Percentiles rank a stretch among this genome's conserved stretches.
phyloP scores from a whole-genome alignment of 1,140 invertebrate genomes.

The Nasonia vitripennis region DNA sequence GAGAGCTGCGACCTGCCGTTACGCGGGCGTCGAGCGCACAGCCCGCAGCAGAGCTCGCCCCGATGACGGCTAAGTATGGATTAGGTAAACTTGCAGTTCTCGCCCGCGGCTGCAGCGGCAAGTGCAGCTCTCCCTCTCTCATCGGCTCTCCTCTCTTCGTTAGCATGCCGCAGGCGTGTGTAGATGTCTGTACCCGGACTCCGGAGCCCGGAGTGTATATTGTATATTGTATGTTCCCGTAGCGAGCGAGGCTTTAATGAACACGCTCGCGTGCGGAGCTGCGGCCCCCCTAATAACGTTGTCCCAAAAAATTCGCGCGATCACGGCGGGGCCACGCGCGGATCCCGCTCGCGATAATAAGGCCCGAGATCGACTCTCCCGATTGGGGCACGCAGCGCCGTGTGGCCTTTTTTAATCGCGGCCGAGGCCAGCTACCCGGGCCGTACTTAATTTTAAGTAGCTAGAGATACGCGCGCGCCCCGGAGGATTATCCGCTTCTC shows the following conservation, averaged over 20 bases:
- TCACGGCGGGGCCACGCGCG: not conserved
- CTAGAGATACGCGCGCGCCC: too few relatives aligned
- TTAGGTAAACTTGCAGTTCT: constrained; percentile 34
- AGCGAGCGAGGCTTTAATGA: not conserved
- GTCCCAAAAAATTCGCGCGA: not conserved
- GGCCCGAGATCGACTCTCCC: not conserved
- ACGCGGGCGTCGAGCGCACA: too few relatives aligned
- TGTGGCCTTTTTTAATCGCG: too few relatives aligned
- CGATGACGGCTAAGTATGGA: constrained; percentile 9
- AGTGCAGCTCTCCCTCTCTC: not conserved
- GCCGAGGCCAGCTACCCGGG: too few relatives aligned
- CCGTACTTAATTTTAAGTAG: too few relatives aligned
- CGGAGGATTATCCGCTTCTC: too few relatives aligned
- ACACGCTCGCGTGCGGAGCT: not conserved
- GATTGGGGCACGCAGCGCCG: not conserved
- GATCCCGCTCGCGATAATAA: not conserved
- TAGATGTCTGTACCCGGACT: not conserved
- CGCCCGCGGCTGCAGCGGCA: not conserved
- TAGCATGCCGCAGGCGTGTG: not conserved
- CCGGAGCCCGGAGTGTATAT: not conserved
- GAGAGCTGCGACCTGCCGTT: not conserved
- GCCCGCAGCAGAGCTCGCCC: too few relatives aligned
- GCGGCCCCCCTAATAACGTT: too few relatives aligned
- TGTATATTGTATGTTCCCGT: not conserved
- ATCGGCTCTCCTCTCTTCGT: not conserved